Base-by-base conservation (phyloP, 2,113 vertebrate species). In the Rana temporaria region DNA sequence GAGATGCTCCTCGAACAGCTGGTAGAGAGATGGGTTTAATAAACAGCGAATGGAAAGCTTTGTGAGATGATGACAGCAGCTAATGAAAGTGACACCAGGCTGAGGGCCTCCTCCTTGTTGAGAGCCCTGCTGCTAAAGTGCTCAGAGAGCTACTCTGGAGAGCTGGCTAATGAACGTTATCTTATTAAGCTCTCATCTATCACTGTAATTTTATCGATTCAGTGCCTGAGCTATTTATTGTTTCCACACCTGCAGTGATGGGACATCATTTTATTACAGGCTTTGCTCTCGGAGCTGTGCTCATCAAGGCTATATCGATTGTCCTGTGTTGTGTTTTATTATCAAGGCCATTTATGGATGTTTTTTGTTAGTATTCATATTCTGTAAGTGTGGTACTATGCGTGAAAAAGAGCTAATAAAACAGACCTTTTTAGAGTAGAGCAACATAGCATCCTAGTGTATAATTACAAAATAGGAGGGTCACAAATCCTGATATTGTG, bases 131-230 rank as follows among this genome's bases (percentile, higher is more conserved):
- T 76, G 62, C 72, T 83, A 72, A 76, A 83, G 80, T 68, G 81
- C 81, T 76, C 71, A 60, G 81, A 83, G 48, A 74, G 80, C 70
- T 81, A 19, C 79, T 81, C 59, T 72, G 68, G 68, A 71, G 48
- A 82, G 69, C 26, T n/a, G 53, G 53, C 72, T 83, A 83, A 83
- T 83, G 81, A 83, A 76, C 63, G 72, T 83, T 83, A 83, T 83
- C 81, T 75, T 75, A 83, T 83, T 83, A 83, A 68, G 72, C 63
- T 83, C 70, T 66, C 81, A 83, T 83, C 72, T 83, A 83, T 83
- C 71, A 83, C 81, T 76, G 72, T 76, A 83, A 83, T 68, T 74
- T 38, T 52, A 83, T 83, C 73, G 81, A 83, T 83, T 48, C 72
- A 59, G 19, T 52, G 53, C 64, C 63, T 83, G 81, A 68, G 71